phyloP scores from a whole-genome alignment of 2,797 vertebrate genomes.

The Balearica regulorum region DNA sequence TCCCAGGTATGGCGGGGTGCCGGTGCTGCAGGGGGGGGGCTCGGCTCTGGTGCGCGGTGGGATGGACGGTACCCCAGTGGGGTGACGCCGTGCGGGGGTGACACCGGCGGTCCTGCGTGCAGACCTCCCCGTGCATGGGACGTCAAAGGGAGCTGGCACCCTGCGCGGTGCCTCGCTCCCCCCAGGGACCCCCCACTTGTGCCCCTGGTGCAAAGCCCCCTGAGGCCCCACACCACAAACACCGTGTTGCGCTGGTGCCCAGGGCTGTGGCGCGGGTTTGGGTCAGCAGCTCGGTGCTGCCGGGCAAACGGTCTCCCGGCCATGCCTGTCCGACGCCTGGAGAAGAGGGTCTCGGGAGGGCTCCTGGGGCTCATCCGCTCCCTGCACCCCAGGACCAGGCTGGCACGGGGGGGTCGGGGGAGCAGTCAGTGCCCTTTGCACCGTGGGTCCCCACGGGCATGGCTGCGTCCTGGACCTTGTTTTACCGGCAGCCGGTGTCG shows the following conservation, averaged over 20 bases:
- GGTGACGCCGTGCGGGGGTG: background rate
- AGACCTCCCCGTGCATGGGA: accelerated
- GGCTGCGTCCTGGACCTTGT: background rate
- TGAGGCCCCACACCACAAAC: background rate
- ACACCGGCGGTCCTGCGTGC: accelerated
- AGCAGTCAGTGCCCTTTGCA: background rate
- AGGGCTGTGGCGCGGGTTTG: accelerated
- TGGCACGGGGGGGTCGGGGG: too few species aligned
- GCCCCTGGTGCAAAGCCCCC: background rate
- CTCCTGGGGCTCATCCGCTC: background rate
- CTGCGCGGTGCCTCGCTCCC: accelerated
- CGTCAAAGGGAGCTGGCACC: background rate
- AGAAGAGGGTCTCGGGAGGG: background rate
- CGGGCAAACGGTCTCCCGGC: accelerated
- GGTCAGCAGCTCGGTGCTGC: background rate
- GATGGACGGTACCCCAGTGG: background rate
- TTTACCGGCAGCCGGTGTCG: background rate
- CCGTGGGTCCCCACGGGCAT: accelerated
- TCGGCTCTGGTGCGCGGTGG: accelerated
- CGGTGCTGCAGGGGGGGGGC: background rate
- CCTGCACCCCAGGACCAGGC: background rate
- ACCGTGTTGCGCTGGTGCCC: accelerated
- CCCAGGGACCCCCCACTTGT: accelerated
- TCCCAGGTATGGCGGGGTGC: background rate
- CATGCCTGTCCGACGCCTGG: accelerated